These are phyloP conservation scores for Urophycis tenuis DNA, from an alignment of 2,797 vertebrate species.

Conservation along the genomic window DNA sequence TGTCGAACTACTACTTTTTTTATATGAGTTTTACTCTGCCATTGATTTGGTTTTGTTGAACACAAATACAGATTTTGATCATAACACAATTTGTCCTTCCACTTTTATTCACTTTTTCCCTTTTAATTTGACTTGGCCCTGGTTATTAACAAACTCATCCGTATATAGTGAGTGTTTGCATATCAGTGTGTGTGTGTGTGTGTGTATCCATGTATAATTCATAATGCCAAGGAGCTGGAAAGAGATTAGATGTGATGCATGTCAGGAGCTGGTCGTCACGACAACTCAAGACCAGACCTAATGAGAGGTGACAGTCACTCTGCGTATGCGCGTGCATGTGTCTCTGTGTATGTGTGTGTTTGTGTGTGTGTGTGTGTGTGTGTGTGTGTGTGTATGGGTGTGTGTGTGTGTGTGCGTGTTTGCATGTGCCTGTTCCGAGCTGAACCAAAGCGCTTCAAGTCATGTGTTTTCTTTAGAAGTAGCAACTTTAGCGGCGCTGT, in stretches of 20 bases:
- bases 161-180: not conserved
- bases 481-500: not conserved
- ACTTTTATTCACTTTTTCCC: not conserved
- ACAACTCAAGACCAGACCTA: slow-evolving; percentile 51
- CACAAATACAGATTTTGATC: not conserved
- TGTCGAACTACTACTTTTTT: not conserved
- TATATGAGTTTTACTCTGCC: not conserved
- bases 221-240: slow-evolving; percentile 56
- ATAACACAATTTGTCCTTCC: not conserved
- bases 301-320: slow-evolving; percentile 47
- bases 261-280: slow-evolving; percentile 55
- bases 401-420: slow-evolving; percentile 10
- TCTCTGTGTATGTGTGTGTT: no score
- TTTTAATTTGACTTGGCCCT: not conserved
- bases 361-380: slow-evolving; percentile 10
- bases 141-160: slow-evolving; percentile 3
- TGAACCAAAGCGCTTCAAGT: not conserved
- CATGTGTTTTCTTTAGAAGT: slow-evolving; percentile 19
- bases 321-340: slow-evolving; percentile 10
- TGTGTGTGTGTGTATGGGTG: not conserved
- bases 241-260: slow-evolving; percentile 64
- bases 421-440: not conserved
- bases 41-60: not conserved
- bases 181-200: slow-evolving; percentile 5
- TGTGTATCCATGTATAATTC: slow-evolving; percentile 64